phyloP scores from a whole-genome alignment of 2,888 invertebrate genomes.

The Ectobius pallidus region DNA sequence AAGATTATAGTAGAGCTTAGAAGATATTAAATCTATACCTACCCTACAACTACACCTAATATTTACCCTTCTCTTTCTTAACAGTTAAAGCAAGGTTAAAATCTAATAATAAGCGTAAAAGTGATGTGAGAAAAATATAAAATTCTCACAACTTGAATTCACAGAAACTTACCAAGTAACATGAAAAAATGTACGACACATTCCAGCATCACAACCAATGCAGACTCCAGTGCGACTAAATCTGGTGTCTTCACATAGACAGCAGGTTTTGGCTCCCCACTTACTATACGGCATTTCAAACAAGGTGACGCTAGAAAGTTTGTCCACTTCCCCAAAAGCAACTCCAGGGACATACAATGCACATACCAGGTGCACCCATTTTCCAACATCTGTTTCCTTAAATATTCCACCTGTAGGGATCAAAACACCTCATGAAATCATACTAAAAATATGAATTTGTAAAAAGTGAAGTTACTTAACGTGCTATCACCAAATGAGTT shows the following conservation, averaged over 20 bases:
- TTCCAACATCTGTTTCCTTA: conserved; percentile 96
- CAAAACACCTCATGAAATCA: background rate
- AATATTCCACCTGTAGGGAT: conserved; percentile 75
- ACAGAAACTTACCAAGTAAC: conserved; percentile 82
- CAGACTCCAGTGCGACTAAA: conserved; percentile 93
- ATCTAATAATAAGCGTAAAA: too few relatives aligned
- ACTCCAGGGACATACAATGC: conserved; percentile 97
- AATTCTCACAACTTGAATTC: too few relatives aligned
- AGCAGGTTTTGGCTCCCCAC: conserved; percentile 94
- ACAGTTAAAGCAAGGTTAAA: too few relatives aligned
- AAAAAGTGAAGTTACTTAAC: too few relatives aligned
- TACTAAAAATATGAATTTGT: too few relatives aligned
- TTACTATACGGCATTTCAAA: conserved; percentile 98
- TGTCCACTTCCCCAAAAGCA: conserved; percentile 93
- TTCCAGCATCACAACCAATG: conserved; percentile 97
- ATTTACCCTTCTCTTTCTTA: too few relatives aligned
- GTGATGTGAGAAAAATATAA: too few relatives aligned
- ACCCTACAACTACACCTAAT: too few relatives aligned
- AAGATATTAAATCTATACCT: too few relatives aligned
- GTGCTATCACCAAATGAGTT: too few relatives aligned
- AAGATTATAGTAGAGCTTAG: too few relatives aligned
- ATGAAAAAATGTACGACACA: conserved; percentile 97
- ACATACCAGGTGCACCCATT: conserved; percentile 98
- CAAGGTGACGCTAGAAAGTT: conserved; percentile 87
- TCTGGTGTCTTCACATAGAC: conserved; percentile 85